These are phyloP conservation scores for Cyanoderma ruficeps DNA, from an alignment of 2,113 vertebrate genomes.

Conservation along the genomic window DNA sequence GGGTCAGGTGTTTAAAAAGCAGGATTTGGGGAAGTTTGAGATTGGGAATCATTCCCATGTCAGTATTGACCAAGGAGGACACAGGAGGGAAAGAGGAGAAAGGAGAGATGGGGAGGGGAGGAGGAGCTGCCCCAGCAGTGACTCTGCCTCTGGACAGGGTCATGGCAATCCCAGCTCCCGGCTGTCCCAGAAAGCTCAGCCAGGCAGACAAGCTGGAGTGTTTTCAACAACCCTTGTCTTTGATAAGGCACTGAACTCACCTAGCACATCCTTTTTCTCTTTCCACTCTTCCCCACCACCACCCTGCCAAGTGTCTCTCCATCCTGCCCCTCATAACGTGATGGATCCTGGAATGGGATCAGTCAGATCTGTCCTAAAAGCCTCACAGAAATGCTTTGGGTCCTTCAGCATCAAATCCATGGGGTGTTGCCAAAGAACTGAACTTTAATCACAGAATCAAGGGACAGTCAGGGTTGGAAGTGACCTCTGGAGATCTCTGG, in stretches of 20 bases:
- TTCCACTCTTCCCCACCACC: not conserved
- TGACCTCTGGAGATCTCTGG: not conserved
- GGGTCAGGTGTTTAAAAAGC: not conserved
- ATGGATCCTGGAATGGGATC: not conserved
- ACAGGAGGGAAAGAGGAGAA: not conserved
- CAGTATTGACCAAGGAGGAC: not conserved
- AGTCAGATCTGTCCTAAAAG: not conserved
- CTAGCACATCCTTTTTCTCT: not conserved
- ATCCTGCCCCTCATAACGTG: fast-evolving
- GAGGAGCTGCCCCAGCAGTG: not conserved
- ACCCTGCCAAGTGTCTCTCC: not conserved
- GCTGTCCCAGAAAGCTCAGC: not conserved
- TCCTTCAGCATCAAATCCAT: not conserved
- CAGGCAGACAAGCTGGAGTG: not conserved
- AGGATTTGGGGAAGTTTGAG: not conserved
- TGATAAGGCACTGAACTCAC: not conserved
- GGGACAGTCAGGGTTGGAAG: not conserved
- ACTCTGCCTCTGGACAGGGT: not conserved
- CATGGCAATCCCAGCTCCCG: not conserved
- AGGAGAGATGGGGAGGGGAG: not conserved
- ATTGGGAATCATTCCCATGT: not conserved
- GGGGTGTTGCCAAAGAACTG: not conserved
- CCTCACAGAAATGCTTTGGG: not conserved
- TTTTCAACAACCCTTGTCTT: not conserved
- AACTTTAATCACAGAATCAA: not conserved